A percentile compares a stretch with the other conserved stretches of the same genome.
These are phyloP conservation scores for Pseudomyrmex pallidus DNA, from an alignment of 1,140 invertebrate genomes.

Conservation along the genomic window DNA sequence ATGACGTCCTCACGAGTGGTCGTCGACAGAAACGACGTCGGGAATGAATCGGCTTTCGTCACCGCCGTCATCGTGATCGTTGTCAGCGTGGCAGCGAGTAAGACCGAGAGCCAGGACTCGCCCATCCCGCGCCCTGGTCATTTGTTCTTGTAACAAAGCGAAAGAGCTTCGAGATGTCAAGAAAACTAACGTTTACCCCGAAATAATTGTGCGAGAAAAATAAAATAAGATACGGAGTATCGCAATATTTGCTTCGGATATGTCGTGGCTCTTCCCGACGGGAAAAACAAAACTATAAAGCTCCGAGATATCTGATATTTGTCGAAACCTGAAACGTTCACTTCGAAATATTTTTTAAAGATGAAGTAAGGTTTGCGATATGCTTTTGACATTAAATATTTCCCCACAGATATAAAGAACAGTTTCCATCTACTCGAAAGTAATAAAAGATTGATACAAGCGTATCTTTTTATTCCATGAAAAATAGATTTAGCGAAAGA, in stretches of 20 bases:
- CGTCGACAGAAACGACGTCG: constrained; percentile 45
- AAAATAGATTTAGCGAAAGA: too few species aligned
- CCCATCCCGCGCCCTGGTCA: constrained; percentile 76
- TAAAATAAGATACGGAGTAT: too few species aligned
- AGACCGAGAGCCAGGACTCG: constrained; percentile 75
- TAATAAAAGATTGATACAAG: too few species aligned
- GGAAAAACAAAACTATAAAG: constrained; percentile 33
- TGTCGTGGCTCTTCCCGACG: too few species aligned
- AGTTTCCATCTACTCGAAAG: too few species aligned
- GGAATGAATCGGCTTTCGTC: constrained; percentile 63
- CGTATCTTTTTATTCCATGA: too few species aligned
- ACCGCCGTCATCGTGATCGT: constrained; percentile 70
- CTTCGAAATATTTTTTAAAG: too few species aligned
- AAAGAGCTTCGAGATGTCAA: constrained; percentile 8
- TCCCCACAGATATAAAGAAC: too few species aligned
- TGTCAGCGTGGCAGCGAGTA: constrained; percentile 71
- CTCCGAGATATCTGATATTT: constrained; percentile 10
- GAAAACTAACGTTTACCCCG: too few species aligned
- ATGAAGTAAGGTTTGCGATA: constrained; percentile 14
- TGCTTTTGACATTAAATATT: not conserved
- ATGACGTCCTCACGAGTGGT: constrained; percentile 33
- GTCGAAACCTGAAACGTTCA: too few species aligned
- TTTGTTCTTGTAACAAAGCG: constrained; percentile 68
- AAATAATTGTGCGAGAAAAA: too few species aligned
- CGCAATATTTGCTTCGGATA: too few species aligned